Percentiles rank a stretch among this genome's conserved stretches.
Conservation (phyloP, 1,140 invertebrate genomes). For the Pogonognathellus flavescens region DNA sequence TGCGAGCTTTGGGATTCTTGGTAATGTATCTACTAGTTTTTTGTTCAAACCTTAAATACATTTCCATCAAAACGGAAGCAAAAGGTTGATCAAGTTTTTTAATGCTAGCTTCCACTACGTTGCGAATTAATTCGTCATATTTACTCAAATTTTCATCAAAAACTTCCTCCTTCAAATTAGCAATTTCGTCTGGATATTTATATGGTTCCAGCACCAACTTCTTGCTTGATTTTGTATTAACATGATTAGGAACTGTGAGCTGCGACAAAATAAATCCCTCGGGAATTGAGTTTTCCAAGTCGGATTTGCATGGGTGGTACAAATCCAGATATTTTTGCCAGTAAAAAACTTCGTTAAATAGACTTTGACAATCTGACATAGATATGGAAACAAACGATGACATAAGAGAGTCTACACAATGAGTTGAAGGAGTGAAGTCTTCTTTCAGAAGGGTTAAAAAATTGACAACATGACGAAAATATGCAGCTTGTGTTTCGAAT, state of each 20-base stretch:
- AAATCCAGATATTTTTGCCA: constrained; percentile 62
- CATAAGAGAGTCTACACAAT: constrained; percentile 59
- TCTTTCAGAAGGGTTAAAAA: constrained; percentile 55
- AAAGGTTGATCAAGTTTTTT: constrained; percentile 57
- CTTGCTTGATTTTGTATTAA: background rate
- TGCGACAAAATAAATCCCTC: constrained; percentile 61
- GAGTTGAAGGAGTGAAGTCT: constrained; percentile 64
- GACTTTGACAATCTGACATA: constrained; percentile 53
- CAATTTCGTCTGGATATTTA: constrained; percentile 14
- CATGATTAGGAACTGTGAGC: constrained; percentile 14
- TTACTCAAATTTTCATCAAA: constrained; percentile 56
- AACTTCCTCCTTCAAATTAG: constrained; percentile 22
- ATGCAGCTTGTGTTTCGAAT: constrained; percentile 56
- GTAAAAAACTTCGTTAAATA: constrained; percentile 64
- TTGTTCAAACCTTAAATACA: constrained; percentile 62
- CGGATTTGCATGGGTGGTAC: constrained; percentile 25
- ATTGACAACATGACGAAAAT: constrained; percentile 64
- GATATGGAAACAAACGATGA: constrained; percentile 50
- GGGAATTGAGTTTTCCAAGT: constrained; percentile 37
- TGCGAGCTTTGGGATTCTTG: constrained; percentile 54
- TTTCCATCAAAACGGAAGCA: constrained; percentile 57
- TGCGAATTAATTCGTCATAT: constrained; percentile 52
- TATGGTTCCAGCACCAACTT: background rate
- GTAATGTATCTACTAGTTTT: background rate
- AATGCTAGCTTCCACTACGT: constrained; percentile 52